Evolutionary conservation across 2,888 invertebrate species (phyloP).

Genomic region (Dinocampus coccinellae): DNA sequence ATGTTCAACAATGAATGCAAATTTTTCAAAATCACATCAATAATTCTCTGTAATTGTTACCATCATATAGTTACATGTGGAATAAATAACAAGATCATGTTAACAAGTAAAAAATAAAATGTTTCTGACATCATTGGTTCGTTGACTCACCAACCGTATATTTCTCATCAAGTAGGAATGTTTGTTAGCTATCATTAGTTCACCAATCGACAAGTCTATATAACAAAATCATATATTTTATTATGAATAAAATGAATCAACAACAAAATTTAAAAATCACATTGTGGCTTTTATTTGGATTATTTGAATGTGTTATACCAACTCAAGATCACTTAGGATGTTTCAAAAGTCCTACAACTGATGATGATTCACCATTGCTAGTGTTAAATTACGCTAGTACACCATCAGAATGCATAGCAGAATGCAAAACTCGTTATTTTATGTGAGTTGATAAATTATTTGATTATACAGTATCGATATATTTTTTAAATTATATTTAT

Average conservation of each 20-base stretch:
- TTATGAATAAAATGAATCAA: slow-evolving; percentile 14
- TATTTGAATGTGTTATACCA: slow-evolving; percentile 12
- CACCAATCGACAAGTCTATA: neutral
- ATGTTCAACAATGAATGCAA: neutral
- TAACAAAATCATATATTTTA: neutral
- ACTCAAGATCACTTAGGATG: slow-evolving; percentile 56
- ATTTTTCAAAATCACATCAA: neutral
- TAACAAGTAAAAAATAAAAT: neutral
- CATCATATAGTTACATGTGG: neutral
- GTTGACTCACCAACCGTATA: slow-evolving; percentile 32
- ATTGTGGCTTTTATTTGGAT: slow-evolving; percentile 36
- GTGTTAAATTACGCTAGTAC: slow-evolving; percentile 49
- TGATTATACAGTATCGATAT: neutral
- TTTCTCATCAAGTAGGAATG: slow-evolving; percentile 41
- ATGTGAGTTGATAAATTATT: slow-evolving; percentile 53
- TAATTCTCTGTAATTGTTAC: neutral
- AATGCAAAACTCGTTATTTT: slow-evolving; percentile 61
- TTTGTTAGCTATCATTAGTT: slow-evolving; percentile 1
- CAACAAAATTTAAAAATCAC: slow-evolving; percentile 8
- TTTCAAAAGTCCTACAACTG: slow-evolving; percentile 50
- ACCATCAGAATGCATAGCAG: slow-evolving; percentile 55
- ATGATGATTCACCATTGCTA: slow-evolving; percentile 53
- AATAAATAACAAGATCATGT: neutral
- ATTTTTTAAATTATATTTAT: neutral
- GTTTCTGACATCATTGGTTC: slow-evolving; percentile 30